phyloP scores from a whole-genome alignment of 2,113 vertebrate genomes.

The Cynopterus brachyotis region DNA sequence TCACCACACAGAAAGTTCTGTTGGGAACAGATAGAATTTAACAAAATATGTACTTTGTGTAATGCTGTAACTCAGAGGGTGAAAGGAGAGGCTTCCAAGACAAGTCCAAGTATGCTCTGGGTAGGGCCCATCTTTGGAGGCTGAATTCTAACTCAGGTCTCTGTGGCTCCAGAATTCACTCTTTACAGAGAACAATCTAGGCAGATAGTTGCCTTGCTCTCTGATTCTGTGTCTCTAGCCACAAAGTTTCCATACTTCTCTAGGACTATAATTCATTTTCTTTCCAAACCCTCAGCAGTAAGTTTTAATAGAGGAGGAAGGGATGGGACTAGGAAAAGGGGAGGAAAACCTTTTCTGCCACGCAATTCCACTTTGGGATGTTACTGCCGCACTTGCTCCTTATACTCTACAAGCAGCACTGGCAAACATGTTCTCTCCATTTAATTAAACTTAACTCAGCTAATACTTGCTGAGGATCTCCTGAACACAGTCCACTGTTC shows the following conservation, averaged over 20 bases:
- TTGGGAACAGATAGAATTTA: not conserved
- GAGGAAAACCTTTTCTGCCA: not conserved
- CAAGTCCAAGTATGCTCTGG: not conserved
- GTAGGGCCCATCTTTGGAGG: not conserved
- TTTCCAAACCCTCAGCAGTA: not conserved
- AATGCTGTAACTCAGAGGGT: not conserved
- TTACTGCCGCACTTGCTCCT: not conserved
- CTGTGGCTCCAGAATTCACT: not conserved
- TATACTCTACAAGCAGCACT: not conserved
- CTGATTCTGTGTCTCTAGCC: not conserved
- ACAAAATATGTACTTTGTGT: not conserved
- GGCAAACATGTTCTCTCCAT: not conserved
- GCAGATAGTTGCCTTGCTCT: not conserved
- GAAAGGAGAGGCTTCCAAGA: not conserved
- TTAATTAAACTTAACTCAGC: not conserved
- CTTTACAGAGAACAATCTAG: not conserved
- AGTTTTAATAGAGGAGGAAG: not conserved
- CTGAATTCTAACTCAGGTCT: not conserved
- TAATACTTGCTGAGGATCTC: slow-evolving; percentile 7
- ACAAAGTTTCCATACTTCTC: not conserved
- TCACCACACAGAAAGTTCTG: not conserved
- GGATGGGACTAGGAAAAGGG: not conserved
- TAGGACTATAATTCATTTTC: not conserved
- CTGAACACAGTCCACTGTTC: not conserved
- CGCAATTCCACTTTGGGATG: not conserved